phyloP scores from a whole-genome alignment of 2,113 vertebrate species.

The Dinomys branickii region DNA sequence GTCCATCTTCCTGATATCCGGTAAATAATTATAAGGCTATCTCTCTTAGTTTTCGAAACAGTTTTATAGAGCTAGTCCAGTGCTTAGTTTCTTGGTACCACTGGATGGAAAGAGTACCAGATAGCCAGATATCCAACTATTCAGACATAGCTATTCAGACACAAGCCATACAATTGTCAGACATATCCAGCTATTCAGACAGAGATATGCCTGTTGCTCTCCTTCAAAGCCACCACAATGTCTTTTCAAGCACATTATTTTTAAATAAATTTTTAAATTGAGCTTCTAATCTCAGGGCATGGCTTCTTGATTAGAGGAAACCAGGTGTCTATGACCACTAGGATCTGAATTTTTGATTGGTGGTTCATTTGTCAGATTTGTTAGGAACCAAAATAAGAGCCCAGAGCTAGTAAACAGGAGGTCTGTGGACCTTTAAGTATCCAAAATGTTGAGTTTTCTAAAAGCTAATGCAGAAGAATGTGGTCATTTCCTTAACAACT shows the following conservation, averaged over 20 bases:
- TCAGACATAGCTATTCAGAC: background rate
- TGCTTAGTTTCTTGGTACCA: background rate
- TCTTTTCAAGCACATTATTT: background rate
- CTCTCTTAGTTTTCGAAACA: background rate
- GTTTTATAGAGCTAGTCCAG: background rate
- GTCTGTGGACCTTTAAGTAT: background rate
- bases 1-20: background rate
- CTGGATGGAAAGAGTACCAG: background rate
- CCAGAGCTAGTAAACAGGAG: background rate
- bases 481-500: background rate
- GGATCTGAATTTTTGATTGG: background rate
- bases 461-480: background rate
- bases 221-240: background rate
- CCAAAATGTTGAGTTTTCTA: background rate
- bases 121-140: background rate
- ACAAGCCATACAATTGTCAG: too few species aligned
- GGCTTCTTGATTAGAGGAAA: background rate
- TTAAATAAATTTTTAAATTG: background rate
- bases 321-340: background rate
- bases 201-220: background rate
- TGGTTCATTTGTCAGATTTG: background rate
- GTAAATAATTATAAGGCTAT: background rate
- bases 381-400: background rate
- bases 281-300: background rate
- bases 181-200: too few species aligned